These are phyloP conservation scores for Drosophila watanabei DNA, from an alignment of 1,140 invertebrate genomes.

Conservation along the genomic window DNA sequence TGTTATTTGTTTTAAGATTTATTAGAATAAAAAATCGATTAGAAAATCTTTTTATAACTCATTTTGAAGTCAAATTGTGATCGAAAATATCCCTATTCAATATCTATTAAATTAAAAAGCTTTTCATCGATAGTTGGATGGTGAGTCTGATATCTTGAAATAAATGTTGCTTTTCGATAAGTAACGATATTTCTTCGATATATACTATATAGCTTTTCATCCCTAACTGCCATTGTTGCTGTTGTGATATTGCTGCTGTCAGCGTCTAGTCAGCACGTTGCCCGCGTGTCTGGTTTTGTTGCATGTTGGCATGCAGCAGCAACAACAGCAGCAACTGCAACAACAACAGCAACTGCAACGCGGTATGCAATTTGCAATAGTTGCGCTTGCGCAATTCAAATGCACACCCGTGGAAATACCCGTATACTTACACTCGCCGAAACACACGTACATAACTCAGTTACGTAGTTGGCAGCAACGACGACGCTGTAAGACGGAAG, in stretches of 20 bases:
- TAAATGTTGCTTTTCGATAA: neutral
- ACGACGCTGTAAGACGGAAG: slow-evolving; percentile 65
- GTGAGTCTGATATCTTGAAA: neutral
- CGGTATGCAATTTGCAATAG: slow-evolving; percentile 82
- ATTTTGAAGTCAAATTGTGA: neutral
- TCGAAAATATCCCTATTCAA: neutral
- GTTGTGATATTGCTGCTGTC: slow-evolving; percentile 42
- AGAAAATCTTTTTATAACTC: too few species aligned
- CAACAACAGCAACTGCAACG: slow-evolving; percentile 31
- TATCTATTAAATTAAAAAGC: neutral
- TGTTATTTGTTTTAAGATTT: too few species aligned
- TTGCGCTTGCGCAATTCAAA: slow-evolving; percentile 83
- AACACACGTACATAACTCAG: slow-evolving; percentile 66
- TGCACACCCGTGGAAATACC: slow-evolving; percentile 51
- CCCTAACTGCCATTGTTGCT: slow-evolving; percentile 22
- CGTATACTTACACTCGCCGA: slow-evolving; percentile 26
- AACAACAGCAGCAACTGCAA: slow-evolving; percentile 7
- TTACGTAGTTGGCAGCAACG: slow-evolving; percentile 68
- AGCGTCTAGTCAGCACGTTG: slow-evolving; percentile 78
- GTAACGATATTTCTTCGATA: neutral
- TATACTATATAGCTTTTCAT: neutral
- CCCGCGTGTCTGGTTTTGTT: slow-evolving; percentile 80
- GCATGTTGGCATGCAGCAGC: slow-evolving; percentile 78
- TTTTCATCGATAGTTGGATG: neutral
- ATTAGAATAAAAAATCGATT: too few species aligned